Evolutionary conservation across 2,888 invertebrate genomes (phyloP), one percentile per base, ranked within the genome.

Genomic region (Clostera curtula): DNA sequence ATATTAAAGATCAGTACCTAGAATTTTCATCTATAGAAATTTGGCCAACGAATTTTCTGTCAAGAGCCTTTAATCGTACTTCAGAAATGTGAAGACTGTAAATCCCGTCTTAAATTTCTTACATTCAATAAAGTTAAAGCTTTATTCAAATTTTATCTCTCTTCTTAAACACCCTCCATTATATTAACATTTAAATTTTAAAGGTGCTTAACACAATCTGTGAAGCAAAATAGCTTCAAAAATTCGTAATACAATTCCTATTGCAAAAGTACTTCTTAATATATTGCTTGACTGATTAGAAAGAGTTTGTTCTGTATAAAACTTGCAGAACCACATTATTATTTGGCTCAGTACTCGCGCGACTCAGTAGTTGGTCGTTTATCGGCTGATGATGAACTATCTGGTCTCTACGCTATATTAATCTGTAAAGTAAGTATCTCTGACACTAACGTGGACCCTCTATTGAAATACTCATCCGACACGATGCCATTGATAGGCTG

Each of bases 91-190:
- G 12, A 11, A 28, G 10, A 8, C 19, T 26, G 16, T 23, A 24
- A 16, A n/a, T n/a, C 10, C 27, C 18, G 11, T 19, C 19, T 25
- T 20, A 32, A 43, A 31, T 30, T 29, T 23, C 23, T 33, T 24
- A 28, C 32, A 36, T 44, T 40, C 29, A 45, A 43, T 47, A 47
- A 48, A 43, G 29, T 44, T 34, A 12, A 24, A 40, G 30, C 25
- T 34, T 48, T 30, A 38, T 46, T 48, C 38, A 48, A 49, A 44
- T 46, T 48, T 49, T 48, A 46, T 46, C 27, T 26, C 30, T 20
- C 22, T 29, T 28, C 41, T 37, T 35, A 44, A 35, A 44, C 40
- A 29, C 35, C 40, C 27, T 12, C 21, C 31, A 28, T 45, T 43
- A 32, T 33, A 48, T 45, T 43, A 34, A 24, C 40, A 44, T 43